Conservation (phyloP, 37 sponge, comb jelly and placozoan species). For the Agelas oroides region DNA sequence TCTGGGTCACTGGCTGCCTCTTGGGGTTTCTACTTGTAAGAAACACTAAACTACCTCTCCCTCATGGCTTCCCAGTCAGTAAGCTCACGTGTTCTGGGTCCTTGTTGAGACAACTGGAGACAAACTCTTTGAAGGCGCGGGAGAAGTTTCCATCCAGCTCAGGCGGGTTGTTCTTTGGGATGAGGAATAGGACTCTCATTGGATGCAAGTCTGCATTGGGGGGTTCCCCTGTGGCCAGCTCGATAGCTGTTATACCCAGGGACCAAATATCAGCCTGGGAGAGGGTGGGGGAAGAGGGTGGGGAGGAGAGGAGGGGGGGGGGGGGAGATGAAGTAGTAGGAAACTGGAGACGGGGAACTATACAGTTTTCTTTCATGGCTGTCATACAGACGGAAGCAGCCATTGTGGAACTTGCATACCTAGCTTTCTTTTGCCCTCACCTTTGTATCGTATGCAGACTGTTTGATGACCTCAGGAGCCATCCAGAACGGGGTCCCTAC, state of each 20-base stretch:
- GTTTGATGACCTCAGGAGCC: conserved; percentile 96
- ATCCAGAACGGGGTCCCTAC: conserved; percentile 97
- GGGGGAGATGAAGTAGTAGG: too few relatives aligned
- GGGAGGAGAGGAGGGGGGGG: too few relatives aligned
- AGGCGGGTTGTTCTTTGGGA: conserved; percentile 96
- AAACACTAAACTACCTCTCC: too few relatives aligned
- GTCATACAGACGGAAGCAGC: too few relatives aligned
- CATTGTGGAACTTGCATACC: too few relatives aligned
- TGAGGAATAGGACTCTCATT: conserved; percentile 98
- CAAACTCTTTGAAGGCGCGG: conserved; percentile 94
- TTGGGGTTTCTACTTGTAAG: too few relatives aligned
- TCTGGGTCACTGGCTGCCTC: too few relatives aligned
- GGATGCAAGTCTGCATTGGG: conserved; percentile 97
- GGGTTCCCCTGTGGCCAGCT: conserved; percentile 95
- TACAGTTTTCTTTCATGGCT: too few relatives aligned
- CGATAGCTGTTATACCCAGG: conserved; percentile 98
- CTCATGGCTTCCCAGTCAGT: too few relatives aligned
- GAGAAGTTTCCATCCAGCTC: conserved; percentile 91
- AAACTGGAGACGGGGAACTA: too few relatives aligned
- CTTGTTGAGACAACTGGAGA: conserved; percentile 93
- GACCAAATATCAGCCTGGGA: conserved; percentile 99
- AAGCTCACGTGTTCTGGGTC: conserved; percentile 95
- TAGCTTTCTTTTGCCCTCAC: conserved; percentile 12
- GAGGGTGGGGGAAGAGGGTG: too few relatives aligned
- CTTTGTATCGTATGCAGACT: conserved; percentile 89